Evolutionary conservation across 1,140 invertebrate species (phyloP), one percentile per base, ranked within the genome.

Genomic region (Aphaenogaster rudis): DNA sequence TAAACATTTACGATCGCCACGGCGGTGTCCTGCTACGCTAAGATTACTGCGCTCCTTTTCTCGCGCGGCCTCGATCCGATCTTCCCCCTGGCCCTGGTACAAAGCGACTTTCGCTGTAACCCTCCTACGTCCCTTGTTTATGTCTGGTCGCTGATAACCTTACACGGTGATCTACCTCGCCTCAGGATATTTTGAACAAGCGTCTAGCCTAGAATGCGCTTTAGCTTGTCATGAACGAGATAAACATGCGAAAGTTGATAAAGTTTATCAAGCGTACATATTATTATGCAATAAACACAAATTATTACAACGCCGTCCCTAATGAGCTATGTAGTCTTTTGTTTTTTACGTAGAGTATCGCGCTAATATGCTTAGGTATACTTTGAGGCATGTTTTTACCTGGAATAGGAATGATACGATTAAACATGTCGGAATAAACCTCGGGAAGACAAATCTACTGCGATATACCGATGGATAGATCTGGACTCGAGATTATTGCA

Each of bases 1-100:
- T 95, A 95, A 95, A 95, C 94, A 95, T 95, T 95, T 95, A 95
- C 93, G 94, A 95, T 95, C 94, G 91, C 92, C 91, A 89, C 91
- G 90, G 80, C 90, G 90, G 88, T 91, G 81, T 91, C 90, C 86
- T 79, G 64, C 86, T 85, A 84, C 54, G 77, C 78, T 87, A 91
- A 91, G 90, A 89, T 77, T 86, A 42, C 69, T 67, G 48, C 9
- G 59, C 45, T 80, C 45, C 59, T 86, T 64, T 80, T 39, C 61
- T 86, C 92, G 86, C 90, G 86, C 90, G 84, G 52, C 88, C 66
- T 87, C 90, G 91, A 92, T 92, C 91, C 87, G 90, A 92, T 93
- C 92, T 91, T 91, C 76, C 86, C 82, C 87, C 74, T 64, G n/a
- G 36, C 82, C 87, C 74, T 64, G n/a, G 36, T 71, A 91, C 89